Evolutionary conservation across 2,113 vertebrate genomes (phyloP), one percentile per base, ranked within the genome.

Genomic region (Neolamprologus cancellatus): DNA sequence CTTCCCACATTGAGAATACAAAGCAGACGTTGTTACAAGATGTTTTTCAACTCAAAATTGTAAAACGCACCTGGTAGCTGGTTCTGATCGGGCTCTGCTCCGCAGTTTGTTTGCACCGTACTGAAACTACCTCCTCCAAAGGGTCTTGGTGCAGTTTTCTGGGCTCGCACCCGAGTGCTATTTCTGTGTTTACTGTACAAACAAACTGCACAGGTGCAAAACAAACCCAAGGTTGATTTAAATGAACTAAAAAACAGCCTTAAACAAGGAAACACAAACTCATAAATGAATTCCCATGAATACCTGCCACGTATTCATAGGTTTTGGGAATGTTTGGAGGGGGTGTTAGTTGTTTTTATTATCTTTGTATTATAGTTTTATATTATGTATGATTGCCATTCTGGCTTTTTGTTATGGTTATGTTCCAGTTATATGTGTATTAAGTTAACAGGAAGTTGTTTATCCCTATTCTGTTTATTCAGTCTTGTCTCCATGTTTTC

Each of bases 21-120:
- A 59, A 59, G 55, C 55, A 59, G 0, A 32, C 28, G 2, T 59
- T 59, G 55, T 8, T 32, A 32, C 15, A 0, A 59, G 14, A 30
- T 32, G 55, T 32, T 59, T 59, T 59, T 59, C 25, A 59, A 1
- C 55, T 59, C 55, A 59, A 32, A 59, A 2, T 59, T 59, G 55
- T 59, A 30, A 59, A 0, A 59, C 0, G 2, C 28, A 59, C 55
- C 55, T 4, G 55, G 55, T 59, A 32, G 3, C 28, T 59, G 28
- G 55, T 59, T 59, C 0, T 0, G 28, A 59, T 59, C 28, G 0
- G 2, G 3, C 0, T 59, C 55, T 30, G 55, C 25, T 30, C 25
- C 2, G 1, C 25, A 30, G 25, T 57, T 57, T 30, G 55, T 30
- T 30, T 57, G 14, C 7, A 10, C 5, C 0, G 2, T 32, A 61